Base-by-base conservation (phyloP, 2,113 vertebrate genomes). In the Athene noctua region DNA sequence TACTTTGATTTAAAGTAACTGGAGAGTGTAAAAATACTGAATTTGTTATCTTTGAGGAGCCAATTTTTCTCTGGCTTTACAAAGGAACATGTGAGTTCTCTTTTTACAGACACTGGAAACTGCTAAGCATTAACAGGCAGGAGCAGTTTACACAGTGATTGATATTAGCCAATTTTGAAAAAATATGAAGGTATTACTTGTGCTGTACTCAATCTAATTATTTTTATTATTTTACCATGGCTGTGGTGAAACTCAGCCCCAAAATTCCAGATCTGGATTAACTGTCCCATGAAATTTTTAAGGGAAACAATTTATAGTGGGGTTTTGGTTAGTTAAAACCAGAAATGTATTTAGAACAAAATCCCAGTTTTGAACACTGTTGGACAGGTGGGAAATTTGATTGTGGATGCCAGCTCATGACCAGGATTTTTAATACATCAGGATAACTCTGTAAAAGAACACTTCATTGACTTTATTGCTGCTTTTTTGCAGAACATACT, bases 221-320 rank as follows among this genome's bases (percentile, higher is more conserved):
- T 87, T 80, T 83, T 80, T 94, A 67, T 81, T 94, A 67, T 97
- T 96, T 93, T 94, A 61, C 54, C 78, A 38, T 61, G 40, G 9
- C n/a, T 94, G 26, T 81, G 36, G 34, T 72, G 75, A 90, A 96
- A 89, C 32, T 57, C 27, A 73, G 83, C 38, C 27, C 49, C 79
- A 65, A 15, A 94, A 97, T 78, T 91, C 92, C 83, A 93, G 46
- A 55, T 95, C 80, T 80, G 54, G 72, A 83, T 94, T 91, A 96
- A 78, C 66, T 94, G 90, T 65, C 19, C 49, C 51, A 90, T 93
- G 78, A 96, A 72, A 94, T 93, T 88, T 71, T 46, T 70, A 65
- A 89, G 5, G 88, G 51, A 97, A 96, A 75, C 2, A 80, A 75
- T 62, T 83, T 90, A 77, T 42, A 87, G 54, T 74, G 66, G 26